phyloP scores from a whole-genome alignment of 1,140 invertebrate species.

The Bombus pyrosoma region DNA sequence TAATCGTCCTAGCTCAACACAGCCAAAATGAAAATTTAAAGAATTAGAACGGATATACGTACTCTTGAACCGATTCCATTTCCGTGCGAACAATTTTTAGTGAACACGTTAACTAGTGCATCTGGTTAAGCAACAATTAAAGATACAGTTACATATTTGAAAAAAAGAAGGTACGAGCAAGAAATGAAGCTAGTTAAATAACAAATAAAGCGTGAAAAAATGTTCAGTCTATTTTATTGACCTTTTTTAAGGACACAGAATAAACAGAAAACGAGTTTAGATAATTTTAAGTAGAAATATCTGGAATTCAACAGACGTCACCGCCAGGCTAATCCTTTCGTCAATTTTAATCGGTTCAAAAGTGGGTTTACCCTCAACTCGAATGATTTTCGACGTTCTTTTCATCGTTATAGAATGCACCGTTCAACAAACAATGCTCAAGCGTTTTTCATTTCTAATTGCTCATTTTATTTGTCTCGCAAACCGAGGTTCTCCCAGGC shows the following conservation, averaged over 20 bases:
- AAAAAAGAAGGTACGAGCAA: not conserved
- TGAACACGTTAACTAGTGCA: slow-evolving; percentile 34
- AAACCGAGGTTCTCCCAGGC: not conserved
- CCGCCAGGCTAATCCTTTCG: not conserved
- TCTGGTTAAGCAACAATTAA: not conserved
- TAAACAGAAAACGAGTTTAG: not conserved
- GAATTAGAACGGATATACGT: not conserved
- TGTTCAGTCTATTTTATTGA: not conserved
- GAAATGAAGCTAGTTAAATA: not conserved
- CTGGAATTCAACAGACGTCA: not conserved
- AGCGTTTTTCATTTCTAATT: not conserved
- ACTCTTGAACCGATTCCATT: slow-evolving; percentile 14
- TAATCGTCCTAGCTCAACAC: slow-evolving; percentile 9
- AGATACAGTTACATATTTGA: not conserved
- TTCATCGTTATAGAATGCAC: too few species aligned
- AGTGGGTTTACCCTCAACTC: not conserved
- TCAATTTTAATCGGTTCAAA: slow-evolving; percentile 12
- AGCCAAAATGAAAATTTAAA: slow-evolving; percentile 11
- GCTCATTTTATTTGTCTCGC: not conserved
- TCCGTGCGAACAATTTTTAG: not conserved
- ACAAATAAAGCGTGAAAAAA: not conserved
- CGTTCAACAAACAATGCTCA: not conserved
- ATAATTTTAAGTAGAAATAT: not conserved
- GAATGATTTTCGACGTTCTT: not conserved
- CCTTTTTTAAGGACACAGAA: too few species aligned